phyloP scores from a whole-genome alignment of 2,113 vertebrate species.

The Takifugu flavidus region DNA sequence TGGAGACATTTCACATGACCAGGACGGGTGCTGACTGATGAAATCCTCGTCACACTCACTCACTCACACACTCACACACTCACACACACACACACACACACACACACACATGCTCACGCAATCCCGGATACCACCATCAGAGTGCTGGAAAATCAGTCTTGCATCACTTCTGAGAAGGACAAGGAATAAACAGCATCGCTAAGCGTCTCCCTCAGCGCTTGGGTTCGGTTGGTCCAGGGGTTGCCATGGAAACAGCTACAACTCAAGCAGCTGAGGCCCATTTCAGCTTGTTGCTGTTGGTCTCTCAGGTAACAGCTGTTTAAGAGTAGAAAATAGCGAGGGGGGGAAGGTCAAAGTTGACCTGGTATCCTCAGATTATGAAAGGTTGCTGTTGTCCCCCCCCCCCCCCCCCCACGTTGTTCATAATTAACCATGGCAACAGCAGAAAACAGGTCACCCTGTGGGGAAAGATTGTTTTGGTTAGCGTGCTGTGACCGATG shows the following conservation, averaged over 20 bases:
- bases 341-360: slow-evolving; percentile 28
- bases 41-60: slow-evolving; percentile 1
- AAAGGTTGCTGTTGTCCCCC: neutral
- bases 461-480: slow-evolving; percentile 50
- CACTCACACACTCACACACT: slow-evolving; percentile 13
- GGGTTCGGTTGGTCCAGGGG: slow-evolving; percentile 54
- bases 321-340: slow-evolving; percentile 10
- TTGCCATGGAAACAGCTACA: slow-evolving; percentile 71
- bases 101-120: neutral
- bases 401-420: slow-evolving; percentile 8
- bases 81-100: slow-evolving; percentile 12
- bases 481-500: slow-evolving; percentile 46
- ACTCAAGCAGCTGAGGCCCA: slow-evolving; percentile 58
- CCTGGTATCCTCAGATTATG: slow-evolving; percentile 2
- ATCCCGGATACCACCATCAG: slow-evolving; percentile 10
- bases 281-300: slow-evolving; percentile 30
- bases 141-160: slow-evolving; percentile 40
- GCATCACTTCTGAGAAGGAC: slow-evolving; percentile 67
- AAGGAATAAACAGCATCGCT: slow-evolving; percentile 63
- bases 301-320: slow-evolving; percentile 42
- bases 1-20: slow-evolving; percentile 27
- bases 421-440: slow-evolving; percentile 53
- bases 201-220: slow-evolving; percentile 65
- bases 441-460: slow-evolving; percentile 43
- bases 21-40: slow-evolving; percentile 31